Evolutionary conservation across 2,113 vertebrate species (phyloP).

Genomic region (Epinephelus cyanopodus): DNA sequence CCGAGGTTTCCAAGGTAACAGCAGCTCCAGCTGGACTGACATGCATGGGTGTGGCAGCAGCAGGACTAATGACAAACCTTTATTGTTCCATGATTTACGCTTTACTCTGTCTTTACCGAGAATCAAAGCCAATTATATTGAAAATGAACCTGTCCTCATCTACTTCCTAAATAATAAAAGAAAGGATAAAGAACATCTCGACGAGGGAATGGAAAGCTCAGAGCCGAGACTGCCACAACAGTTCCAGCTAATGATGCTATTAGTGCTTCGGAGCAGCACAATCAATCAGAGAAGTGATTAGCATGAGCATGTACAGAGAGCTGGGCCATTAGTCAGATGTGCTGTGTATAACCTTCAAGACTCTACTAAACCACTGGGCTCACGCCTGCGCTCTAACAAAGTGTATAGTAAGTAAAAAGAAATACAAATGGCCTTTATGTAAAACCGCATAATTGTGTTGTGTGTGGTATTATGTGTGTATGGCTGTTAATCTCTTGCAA

Average conservation of each 20-base stretch:
- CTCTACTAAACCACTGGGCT: conserved; percentile 35
- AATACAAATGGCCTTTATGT: conserved; percentile 22
- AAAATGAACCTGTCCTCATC: conserved; percentile 55
- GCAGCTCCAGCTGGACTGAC: conserved; percentile 10
- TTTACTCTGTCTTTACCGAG: conserved; percentile 13
- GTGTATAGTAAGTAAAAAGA: background rate
- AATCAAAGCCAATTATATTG: conserved; percentile 53
- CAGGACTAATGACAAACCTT: conserved; percentile 14
- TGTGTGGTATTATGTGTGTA: background rate
- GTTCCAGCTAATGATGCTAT: conserved; percentile 80
- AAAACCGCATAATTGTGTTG: background rate
- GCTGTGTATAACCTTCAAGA: conserved; percentile 72
- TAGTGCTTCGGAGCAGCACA: conserved; percentile 70
- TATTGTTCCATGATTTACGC: background rate
- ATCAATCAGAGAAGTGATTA: conserved; percentile 83
- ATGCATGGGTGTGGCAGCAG: background rate
- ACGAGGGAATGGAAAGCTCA: conserved; percentile 57
- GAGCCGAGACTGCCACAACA: conserved; percentile 68
- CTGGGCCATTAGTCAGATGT: conserved; percentile 75
- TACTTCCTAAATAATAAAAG: conserved; percentile 52
- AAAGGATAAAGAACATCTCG: conserved; percentile 50
- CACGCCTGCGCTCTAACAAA: conserved; percentile 1
- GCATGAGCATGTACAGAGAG: conserved; percentile 73
- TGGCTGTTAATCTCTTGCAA: background rate
- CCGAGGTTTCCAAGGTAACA: conserved; percentile 58